Base-by-base conservation (phyloP, 2,113 vertebrate genomes). In the Hipposideros armiger region DNA sequence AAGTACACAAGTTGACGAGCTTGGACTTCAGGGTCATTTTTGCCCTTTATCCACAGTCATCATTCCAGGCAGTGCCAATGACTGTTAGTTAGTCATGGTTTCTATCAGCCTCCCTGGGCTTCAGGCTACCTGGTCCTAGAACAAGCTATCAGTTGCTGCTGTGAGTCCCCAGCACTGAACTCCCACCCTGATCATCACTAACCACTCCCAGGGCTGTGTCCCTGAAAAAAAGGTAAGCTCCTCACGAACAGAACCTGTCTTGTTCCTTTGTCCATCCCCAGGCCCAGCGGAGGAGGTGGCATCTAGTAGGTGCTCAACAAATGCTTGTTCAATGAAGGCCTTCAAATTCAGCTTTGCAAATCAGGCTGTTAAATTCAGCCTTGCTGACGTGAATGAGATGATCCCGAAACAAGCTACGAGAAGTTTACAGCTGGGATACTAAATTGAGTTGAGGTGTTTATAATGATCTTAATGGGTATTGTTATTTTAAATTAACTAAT, bases 401-500 rank as follows among this genome's bases (percentile, higher is more conserved):
- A 58, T 56, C 90, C 45, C 4, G 47, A 64, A 80, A 54, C 80
- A 67, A 87, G 84, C 86, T 0, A 5, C 1, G 1, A 26, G 50
- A 22, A 10, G 70, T 77, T 95, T 76, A 70, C 70, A 81, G 84
- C 92, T 85, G 87, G 93, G 90, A 67, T 84, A 2, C 90, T 85
- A 70, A 92, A 92, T 73, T 14, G 15, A 81, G 54, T 56, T 45
- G 72, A 95, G 91, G 92, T 81, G 20, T 67, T 77, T 62, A 93
- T 95, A 85, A 94, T 73, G 94, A 94, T 87, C 95, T 96, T 97
- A 94, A 96, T 96, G 94, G 90, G 70, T 67, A 76, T 85, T 95
- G 93, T 95, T 97, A 77, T 95, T 96, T 96, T 94, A 91, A 92
- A 96, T 96, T 85, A 96, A 96, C 97, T 78, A 90, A 97, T 98